Evolutionary conservation across 2,888 invertebrate genomes (phyloP), one percentile per base, ranked within the genome.

Genomic region (Fabriciana adippe): DNA sequence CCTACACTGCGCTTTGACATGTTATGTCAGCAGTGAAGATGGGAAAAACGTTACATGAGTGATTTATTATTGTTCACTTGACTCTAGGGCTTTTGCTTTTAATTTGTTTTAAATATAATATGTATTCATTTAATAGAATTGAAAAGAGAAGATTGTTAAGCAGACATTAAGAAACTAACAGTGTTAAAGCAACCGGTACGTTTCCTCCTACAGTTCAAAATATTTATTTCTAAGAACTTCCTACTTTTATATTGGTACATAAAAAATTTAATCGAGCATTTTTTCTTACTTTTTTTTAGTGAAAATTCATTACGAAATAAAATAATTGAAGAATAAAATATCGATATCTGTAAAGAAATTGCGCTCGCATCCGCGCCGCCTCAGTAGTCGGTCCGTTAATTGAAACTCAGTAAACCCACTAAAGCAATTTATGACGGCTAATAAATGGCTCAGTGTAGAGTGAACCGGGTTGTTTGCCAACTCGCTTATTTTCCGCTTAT

Each of bases 401-500:
- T 73, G 73, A 74, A 74, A 72, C 70, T 71, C 70, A 72, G 73
- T 72, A 69, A 73, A 75, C 73, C 66, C 68, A 64, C 73, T 68
- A 69, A 68, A 72, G 75, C 75, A 72, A 73, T 75, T 74, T 75
- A 73, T 75, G 75, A 74, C 75, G 73, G 73, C 69, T 74, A 75
- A 74, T 72, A 72, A 71, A 75, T 74, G 66, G 65, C 64, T 66
- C 64, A 61, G 54, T 64, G 64, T 69, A 66, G 67, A 69, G 54
- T 70, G 55, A 78, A 75, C 75, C 64, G 76, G 74, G 70, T 69
- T 72, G 76, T 78, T 73, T 77, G 75, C 84, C 80, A 78, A 78
- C 78, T 72, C 75, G 73, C 74, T 75, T 84, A 82, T 84, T 82
- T 82, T 84, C 84, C 59, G 59, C 67, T 56, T 63, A 67, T 67